phyloP scores from a whole-genome alignment of 53 echinoderm and acorn worm species.

The Astropecten irregularis region DNA sequence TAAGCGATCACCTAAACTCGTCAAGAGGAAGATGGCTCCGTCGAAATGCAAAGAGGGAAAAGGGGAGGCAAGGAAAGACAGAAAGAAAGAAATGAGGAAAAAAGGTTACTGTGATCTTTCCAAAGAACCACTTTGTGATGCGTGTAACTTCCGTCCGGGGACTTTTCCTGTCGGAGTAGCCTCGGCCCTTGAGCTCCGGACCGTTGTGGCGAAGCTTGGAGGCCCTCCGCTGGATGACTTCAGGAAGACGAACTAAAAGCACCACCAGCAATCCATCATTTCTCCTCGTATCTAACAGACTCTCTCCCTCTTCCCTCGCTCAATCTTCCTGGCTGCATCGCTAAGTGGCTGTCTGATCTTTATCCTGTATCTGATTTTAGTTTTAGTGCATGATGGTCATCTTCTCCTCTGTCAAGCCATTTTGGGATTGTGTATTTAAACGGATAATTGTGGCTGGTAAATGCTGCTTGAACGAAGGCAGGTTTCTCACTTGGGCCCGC shows the following conservation, averaged over 20 bases:
- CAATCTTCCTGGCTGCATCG: neutral
- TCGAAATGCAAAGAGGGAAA: neutral
- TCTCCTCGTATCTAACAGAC: neutral
- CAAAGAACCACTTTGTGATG: conserved; percentile 44
- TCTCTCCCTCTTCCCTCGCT: neutral
- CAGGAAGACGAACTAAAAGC: conserved; percentile 53
- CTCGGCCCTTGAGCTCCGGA: conserved; percentile 23
- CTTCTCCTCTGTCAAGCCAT: neutral
- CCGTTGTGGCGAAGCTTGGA: conserved; percentile 20
- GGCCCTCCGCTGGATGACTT: conserved; percentile 13
- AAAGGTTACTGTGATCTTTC: conserved; percentile 44
- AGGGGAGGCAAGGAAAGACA: too few species aligned
- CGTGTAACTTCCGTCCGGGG: conserved; percentile 52
- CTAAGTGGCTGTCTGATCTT: conserved; percentile 43
- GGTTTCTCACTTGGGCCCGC: too few species aligned
- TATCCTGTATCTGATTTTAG: neutral
- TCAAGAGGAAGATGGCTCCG: conserved; percentile 47
- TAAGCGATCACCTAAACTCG: conserved; percentile 35
- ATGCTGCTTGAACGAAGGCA: neutral
- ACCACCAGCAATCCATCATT: conserved; percentile 37
- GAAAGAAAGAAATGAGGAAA: neutral
- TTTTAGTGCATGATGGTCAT: too few species aligned
- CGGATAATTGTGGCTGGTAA: conserved; percentile 18
- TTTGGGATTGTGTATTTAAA: neutral
- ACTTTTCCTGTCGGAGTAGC: conserved; percentile 19